These are phyloP conservation scores for Athrips mouffetella DNA, from an alignment of 2,888 invertebrate genomes.

Conservation along the genomic window DNA sequence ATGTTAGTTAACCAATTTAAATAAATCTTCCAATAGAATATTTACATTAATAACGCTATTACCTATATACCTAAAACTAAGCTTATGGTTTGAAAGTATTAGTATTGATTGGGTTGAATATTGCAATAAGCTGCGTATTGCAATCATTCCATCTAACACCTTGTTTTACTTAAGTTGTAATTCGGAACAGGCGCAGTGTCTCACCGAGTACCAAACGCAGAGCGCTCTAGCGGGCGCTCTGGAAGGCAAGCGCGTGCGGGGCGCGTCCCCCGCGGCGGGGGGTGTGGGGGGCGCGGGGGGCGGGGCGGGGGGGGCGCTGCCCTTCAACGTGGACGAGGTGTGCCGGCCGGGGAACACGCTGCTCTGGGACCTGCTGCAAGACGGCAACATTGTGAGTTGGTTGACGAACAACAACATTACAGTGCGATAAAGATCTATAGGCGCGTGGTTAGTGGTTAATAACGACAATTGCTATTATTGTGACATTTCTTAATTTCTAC, in stretches of 20 bases:
- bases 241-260: conserved; percentile 28
- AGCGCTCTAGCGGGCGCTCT: conserved; percentile 30
- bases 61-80: no score
- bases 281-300: not conserved
- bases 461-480: no score
- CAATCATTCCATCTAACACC: no score
- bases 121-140: no score
- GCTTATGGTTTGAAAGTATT: no score
- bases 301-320: conserved; percentile 35
- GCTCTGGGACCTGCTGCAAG: conserved; percentile 95
- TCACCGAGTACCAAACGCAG: conserved; percentile 48
- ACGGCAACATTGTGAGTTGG: conserved; percentile 88
- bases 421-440: no score
- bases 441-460: no score
- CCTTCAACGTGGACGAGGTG: conserved; percentile 84
- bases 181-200: conserved; percentile 54
- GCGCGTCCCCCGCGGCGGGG: conserved; percentile 40
- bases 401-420: conserved; percentile 25
- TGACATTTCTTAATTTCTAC: no score
- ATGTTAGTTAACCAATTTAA: no score
- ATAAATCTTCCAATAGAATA: no score
- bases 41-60: no score
- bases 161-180: not conserved
- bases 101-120: no score
- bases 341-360: conserved; percentile 95